Conservation (phyloP, 2,888 invertebrate species). For the Agrenia bidenticulata region DNA sequence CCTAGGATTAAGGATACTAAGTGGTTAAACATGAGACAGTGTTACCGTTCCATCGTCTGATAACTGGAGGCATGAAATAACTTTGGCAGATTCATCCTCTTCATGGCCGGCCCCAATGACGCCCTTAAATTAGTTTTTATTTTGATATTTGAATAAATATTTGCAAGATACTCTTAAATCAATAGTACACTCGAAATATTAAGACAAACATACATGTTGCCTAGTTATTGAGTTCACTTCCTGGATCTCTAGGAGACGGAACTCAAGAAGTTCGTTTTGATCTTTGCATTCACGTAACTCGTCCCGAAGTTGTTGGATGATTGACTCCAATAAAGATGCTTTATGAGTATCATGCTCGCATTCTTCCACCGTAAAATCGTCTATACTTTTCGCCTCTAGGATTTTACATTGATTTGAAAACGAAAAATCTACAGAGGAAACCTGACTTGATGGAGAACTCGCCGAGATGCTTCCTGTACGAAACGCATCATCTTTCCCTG, state of each 20-base stretch:
- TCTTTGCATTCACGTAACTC: conserved; percentile 73
- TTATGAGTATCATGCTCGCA: conserved; percentile 23
- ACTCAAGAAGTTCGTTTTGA: conserved; percentile 77
- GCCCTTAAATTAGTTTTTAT: too few relatives aligned
- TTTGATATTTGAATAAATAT: too few relatives aligned
- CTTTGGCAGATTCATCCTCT: background rate
- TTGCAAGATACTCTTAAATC: too few relatives aligned
- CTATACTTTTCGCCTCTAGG: conserved; percentile 25
- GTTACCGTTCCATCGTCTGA: background rate
- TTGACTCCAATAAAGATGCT: conserved; percentile 45
- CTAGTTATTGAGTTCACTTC: conserved; percentile 54
- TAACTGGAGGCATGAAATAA: background rate
- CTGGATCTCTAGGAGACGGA: conserved; percentile 74
- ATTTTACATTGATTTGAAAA: conserved; percentile 7
- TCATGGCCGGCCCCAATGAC: background rate
- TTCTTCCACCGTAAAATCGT: conserved; percentile 36
- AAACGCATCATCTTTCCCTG: conserved; percentile 27
- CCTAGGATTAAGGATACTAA: too few relatives aligned
- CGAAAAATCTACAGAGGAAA: conserved; percentile 4
- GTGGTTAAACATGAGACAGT: too few relatives aligned
- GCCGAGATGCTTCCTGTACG: conserved; percentile 20
- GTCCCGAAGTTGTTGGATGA: conserved; percentile 59
- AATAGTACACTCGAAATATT: too few relatives aligned
- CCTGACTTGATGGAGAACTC: conserved; percentile 6
- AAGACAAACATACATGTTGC: conserved; percentile 13